Evolutionary conservation across 2,888 invertebrate genomes (phyloP).

Genomic region (Cantharis rustica): DNA sequence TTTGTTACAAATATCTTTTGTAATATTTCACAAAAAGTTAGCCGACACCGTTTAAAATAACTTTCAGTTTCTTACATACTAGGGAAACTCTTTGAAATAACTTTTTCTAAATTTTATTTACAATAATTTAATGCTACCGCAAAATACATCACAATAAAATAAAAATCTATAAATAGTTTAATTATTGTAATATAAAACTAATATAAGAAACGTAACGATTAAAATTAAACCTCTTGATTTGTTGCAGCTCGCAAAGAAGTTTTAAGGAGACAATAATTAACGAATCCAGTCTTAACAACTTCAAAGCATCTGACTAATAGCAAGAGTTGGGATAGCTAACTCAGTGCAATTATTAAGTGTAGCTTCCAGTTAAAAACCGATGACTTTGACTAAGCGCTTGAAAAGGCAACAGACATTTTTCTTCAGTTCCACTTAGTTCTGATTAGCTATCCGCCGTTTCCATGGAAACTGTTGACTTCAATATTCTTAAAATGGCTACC

Average conservation of each 20-base stretch:
- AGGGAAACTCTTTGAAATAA: not conserved
- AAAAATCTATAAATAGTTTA: no score
- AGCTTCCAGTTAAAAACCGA: constrained; percentile 5
- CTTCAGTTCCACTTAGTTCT: constrained; percentile 16
- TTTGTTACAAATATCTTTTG: not conserved
- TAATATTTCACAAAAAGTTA: not conserved
- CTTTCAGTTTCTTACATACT: not conserved
- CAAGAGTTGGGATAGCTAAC: constrained; percentile 1
- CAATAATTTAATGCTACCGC: not conserved
- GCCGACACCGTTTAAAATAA: not conserved
- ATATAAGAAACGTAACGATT: not conserved
- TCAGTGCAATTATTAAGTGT: constrained; percentile 13
- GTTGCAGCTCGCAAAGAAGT: not conserved
- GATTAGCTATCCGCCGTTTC: constrained; percentile 15
- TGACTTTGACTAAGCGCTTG: constrained; percentile 12
- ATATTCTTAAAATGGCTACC: constrained; percentile 23
- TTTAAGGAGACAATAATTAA: constrained; percentile 4
- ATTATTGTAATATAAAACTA: not conserved
- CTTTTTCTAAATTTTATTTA: not conserved
- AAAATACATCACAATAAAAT: not conserved
- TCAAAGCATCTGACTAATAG: not conserved
- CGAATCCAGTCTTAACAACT: not conserved
- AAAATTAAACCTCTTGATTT: not conserved
- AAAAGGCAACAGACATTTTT: constrained; percentile 19
- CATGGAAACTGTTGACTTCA: constrained; percentile 23